Evolutionary conservation across 2,797 vertebrate genomes (phyloP).

Genomic region (Sebastolobus altivelis): DNA sequence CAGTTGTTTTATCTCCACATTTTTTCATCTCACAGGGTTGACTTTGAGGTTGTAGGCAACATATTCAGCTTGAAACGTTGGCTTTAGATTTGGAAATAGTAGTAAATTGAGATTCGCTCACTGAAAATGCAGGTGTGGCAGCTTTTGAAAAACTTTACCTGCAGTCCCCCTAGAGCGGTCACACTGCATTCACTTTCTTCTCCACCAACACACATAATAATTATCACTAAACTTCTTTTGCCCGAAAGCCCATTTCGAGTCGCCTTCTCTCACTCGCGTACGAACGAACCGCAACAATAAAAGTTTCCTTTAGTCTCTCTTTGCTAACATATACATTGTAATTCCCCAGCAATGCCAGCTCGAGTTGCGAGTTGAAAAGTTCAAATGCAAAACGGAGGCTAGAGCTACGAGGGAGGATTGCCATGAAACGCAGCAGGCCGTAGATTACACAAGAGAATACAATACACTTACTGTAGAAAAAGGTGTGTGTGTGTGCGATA

Average conservation of each 20-base stretch:
- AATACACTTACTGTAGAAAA: slow-evolving; percentile 33
- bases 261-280: slow-evolving; percentile 22
- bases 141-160: slow-evolving; percentile 7
- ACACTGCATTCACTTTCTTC: slow-evolving; percentile 14
- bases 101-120: not conserved
- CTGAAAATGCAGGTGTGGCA: not conserved
- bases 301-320: slow-evolving; percentile 25
- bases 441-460: slow-evolving; percentile 69
- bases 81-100: not conserved
- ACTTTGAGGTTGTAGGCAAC: not conserved
- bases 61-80: slow-evolving; percentile 3
- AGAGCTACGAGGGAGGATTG: slow-evolving; percentile 55
- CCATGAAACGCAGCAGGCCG: slow-evolving; percentile 56
- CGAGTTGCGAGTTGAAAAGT: slow-evolving; percentile 79
- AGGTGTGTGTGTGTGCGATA: slow-evolving; percentile 9
- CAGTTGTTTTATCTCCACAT: not conserved
- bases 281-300: slow-evolving; percentile 12
- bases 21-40: slow-evolving; percentile 17
- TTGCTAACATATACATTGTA: slow-evolving; percentile 47
- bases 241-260: slow-evolving; percentile 17
- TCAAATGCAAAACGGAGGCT: slow-evolving; percentile 75
- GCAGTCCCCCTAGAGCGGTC: not conserved
- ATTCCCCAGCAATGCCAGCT: slow-evolving; percentile 54
- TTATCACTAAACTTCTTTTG: not conserved
- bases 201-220: slow-evolving; percentile 18